These are phyloP conservation scores for Tamandua tetradactyla DNA, from an alignment of 2,797 vertebrate species.

Conservation along the genomic window DNA sequence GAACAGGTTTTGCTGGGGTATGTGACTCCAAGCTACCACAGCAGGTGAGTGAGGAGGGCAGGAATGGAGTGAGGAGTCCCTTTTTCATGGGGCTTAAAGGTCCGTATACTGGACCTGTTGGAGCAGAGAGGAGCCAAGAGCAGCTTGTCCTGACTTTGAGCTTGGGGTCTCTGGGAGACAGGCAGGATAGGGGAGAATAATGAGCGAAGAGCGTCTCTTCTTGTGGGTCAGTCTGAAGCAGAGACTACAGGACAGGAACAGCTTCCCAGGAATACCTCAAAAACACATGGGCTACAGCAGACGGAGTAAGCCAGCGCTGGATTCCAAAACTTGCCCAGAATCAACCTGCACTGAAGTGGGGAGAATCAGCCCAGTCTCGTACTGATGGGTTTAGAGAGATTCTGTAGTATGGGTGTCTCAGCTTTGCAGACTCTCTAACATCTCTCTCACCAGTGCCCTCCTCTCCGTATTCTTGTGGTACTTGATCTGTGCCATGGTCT, in stretches of 20 bases:
- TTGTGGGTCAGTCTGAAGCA: background rate
- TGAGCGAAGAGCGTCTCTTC: background rate
- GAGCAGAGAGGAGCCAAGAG: background rate
- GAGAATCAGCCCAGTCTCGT: background rate
- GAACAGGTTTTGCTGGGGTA: too few species aligned
- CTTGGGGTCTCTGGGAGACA: background rate
- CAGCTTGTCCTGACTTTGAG: background rate
- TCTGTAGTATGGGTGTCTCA: fast-evolving
- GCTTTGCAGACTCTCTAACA: fast-evolving
- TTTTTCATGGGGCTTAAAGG: background rate
- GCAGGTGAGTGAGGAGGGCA: background rate
- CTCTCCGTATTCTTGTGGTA: fast-evolving
- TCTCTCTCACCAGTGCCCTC: fast-evolving
- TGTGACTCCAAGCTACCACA: too few species aligned
- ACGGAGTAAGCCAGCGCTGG: background rate
- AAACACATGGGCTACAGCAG: background rate
- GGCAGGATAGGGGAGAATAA: background rate
- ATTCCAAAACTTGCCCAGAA: background rate
- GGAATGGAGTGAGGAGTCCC: background rate
- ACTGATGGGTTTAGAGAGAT: fast-evolving
- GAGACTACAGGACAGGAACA: background rate
- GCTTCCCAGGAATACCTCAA: background rate
- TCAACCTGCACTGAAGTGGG: background rate
- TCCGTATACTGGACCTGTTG: background rate
- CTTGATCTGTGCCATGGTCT: fast-evolving